Evolutionary conservation across 2,888 invertebrate species (phyloP).

Genomic region (Microctonus hyperodae): DNA sequence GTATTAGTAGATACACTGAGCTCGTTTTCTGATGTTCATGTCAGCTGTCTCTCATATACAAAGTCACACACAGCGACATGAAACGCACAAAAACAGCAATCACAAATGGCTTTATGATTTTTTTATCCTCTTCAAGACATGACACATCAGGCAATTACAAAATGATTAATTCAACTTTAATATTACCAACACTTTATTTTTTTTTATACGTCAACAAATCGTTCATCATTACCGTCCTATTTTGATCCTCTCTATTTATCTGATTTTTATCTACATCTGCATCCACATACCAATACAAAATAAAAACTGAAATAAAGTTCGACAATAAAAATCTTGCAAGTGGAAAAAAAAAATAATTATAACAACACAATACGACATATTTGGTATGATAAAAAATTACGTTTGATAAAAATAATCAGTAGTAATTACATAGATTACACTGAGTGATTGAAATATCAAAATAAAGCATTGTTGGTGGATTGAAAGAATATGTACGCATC

Average conservation of each 20-base stretch:
- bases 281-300: too few species aligned
- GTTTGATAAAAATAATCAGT: too few species aligned
- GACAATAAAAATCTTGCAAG: background rate
- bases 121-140: background rate
- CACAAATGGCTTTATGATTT: background rate
- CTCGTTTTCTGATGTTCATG: background rate
- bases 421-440: background rate
- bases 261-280: background rate
- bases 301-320: too few species aligned
- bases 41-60: too few species aligned
- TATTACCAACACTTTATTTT: background rate
- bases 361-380: too few species aligned
- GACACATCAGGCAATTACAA: background rate
- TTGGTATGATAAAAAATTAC: background rate
- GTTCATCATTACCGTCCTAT: background rate
- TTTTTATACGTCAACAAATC: background rate
- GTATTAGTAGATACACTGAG: background rate
- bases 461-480: background rate
- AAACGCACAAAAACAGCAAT: too few species aligned
- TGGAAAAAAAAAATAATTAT: background rate
- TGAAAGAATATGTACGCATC: background rate
- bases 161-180: background rate
- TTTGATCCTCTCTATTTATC: background rate
- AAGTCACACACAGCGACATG: too few species aligned
- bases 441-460: background rate